Percentiles rank a stretch among this genome's conserved stretches.
Evolutionary conservation across 2,797 vertebrate species (phyloP).

Genomic region (Geotrypetes seraphini): DNA sequence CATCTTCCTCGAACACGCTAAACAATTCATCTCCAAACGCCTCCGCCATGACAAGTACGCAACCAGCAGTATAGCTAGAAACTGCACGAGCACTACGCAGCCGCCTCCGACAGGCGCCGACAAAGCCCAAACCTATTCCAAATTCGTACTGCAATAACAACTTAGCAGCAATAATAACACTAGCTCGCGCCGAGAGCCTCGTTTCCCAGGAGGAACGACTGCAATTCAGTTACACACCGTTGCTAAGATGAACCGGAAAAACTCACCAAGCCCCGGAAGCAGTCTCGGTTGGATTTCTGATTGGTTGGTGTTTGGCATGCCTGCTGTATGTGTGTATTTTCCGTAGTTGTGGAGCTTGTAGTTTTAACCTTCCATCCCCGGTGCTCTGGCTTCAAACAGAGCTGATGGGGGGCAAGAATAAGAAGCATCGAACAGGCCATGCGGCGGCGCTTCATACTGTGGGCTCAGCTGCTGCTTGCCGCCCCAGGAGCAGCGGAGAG

Average conservation of each 20-base stretch:
- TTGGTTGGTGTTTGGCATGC: too few species aligned
- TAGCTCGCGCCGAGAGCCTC: background rate
- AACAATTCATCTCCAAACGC: constrained; percentile 85
- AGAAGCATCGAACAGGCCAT: constrained; percentile 38
- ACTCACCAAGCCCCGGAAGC: accelerated
- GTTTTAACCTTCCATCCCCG: too few species aligned
- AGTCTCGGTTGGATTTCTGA: accelerated
- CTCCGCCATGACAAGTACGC: constrained; percentile 74
- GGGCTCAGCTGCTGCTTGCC: constrained; percentile 29
- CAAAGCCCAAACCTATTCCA: too few species aligned
- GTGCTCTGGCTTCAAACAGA: too few species aligned
- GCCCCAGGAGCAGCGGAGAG: constrained; percentile 14
- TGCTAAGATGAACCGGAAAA: too few species aligned
- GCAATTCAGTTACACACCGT: background rate
- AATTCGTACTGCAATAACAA: too few species aligned
- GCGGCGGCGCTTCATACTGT: constrained; percentile 24
- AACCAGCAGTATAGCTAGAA: background rate
- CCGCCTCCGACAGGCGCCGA: too few species aligned
- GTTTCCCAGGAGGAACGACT: too few species aligned
- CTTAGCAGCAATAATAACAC: accelerated
- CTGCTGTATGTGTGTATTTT: accelerated
- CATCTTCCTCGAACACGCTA: constrained; percentile 86
- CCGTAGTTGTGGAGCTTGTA: too few species aligned
- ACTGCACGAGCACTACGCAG: too few species aligned
- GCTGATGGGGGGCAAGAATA: constrained; percentile 59